A percentile compares a stretch with the other conserved stretches of the same genome.
Evolutionary conservation across 2,888 invertebrate species (phyloP).

Genomic region (Rhabditoides inermis): DNA sequence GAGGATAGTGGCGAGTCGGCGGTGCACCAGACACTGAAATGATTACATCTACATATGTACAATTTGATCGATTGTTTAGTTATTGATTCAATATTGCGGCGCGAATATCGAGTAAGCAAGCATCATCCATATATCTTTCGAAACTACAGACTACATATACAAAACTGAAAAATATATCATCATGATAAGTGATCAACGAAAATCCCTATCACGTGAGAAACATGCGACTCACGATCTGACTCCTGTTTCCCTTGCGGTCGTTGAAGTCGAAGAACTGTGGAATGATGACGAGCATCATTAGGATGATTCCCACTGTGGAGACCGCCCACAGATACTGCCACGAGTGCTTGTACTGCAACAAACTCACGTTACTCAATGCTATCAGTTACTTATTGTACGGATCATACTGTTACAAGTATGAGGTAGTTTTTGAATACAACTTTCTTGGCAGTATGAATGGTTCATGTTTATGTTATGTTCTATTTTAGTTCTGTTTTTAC

Average conservation of each 20-base stretch:
- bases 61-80: too few species aligned
- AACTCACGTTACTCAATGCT: neutral
- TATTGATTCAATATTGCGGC: neutral
- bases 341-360: conserved; percentile 35
- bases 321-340: conserved; percentile 36
- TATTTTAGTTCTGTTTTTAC: too few species aligned
- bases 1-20: conserved; percentile 25
- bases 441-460: too few species aligned
- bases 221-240: conserved; percentile 38
- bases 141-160: neutral
- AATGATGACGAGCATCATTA: conserved; percentile 40
- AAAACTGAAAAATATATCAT: neutral
- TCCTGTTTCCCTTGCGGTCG: conserved; percentile 34
- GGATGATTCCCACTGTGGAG: conserved; percentile 37
- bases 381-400: too few species aligned
- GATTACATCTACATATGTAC: too few species aligned
- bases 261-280: conserved; percentile 48
- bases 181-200: neutral
- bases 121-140: too few species aligned
- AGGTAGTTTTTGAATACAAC: too few species aligned
- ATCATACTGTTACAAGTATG: too few species aligned
- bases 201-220: neutral
- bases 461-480: too few species aligned
- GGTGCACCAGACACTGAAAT: conserved; percentile 28
- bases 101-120: neutral